Base-by-base conservation (phyloP, 2,888 invertebrate species). In the Ichneumoninae sp. region DNA sequence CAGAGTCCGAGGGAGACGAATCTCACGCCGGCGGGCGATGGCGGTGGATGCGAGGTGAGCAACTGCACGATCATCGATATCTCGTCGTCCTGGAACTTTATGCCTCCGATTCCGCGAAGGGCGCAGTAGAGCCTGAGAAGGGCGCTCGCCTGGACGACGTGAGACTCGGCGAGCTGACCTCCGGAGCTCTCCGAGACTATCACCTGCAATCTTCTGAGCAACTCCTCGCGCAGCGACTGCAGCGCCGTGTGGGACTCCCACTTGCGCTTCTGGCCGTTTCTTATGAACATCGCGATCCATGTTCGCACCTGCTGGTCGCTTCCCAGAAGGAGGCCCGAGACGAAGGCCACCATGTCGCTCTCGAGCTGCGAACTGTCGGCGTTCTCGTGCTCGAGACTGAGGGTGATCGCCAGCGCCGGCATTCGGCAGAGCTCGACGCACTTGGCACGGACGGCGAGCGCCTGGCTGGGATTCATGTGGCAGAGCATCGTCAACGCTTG, bases 81-180 rank as follows among this genome's bases (percentile, higher is more conserved):
- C 95, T 99, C 99, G 88, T 99, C 98, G 91, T 99, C 99, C 91
- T 97, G 97, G 91, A 97, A 97, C 92, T 98, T 98, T 16, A 98
- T 97, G 0, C 97, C 97, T 0, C 98, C 98, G 80, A 99, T 98
- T 66, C 98, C 98, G 89, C 98, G 95, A 0, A 99, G 94, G 0
- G 99, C 98, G 94, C 98, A 98, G 92, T 98, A 98, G 0, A 99
- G 95, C 62, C 98, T 95, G 36, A 99, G 94, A 60, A 99, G 94
- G 0, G 98, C 97, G n/a, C 98, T 97, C 0, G 98, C 98, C 93
- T 98, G 96, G 0, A 98, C 97, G 7, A 96, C 96, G 89, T 95
- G 95, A 60, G 95, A 95, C 87, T 97, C 96, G 0, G 95, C 95
- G 62, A 96, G 93, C 85, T 95, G 95, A 4, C 94, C 94, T 75